phyloP scores from a whole-genome alignment of 2,888 invertebrate species.

The Lochmaea capreae region DNA sequence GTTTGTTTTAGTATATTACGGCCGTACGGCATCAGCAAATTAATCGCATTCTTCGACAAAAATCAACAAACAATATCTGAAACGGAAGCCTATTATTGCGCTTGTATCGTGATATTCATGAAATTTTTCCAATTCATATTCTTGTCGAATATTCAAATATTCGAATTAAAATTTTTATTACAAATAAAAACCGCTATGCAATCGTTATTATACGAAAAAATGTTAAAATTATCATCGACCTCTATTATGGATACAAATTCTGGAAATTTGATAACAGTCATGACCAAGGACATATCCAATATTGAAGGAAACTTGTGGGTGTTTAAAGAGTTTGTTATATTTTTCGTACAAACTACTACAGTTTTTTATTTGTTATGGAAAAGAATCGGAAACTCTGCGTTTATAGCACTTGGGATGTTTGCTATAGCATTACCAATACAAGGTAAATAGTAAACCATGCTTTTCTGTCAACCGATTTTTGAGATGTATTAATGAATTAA shows the following conservation, averaged over 20 bases:
- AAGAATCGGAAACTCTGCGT: conserved; percentile 67
- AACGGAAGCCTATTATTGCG: conserved; percentile 76
- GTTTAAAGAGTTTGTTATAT: conserved; percentile 71
- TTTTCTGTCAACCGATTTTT: no score
- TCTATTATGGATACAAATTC: conserved; percentile 66
- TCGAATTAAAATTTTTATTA: conserved; percentile 21
- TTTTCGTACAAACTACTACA: conserved; percentile 85
- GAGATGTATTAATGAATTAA: no score
- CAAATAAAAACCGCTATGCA: conserved; percentile 78
- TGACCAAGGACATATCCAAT: conserved; percentile 80
- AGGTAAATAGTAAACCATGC: conserved; percentile 39
- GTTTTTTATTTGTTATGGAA: conserved; percentile 81
- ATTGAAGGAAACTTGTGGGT: conserved; percentile 71
- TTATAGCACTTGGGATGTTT: conserved; percentile 68
- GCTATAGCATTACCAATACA: conserved; percentile 60
- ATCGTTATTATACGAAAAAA: conserved; percentile 83
- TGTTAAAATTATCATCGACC: conserved; percentile 56
- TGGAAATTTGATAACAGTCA: conserved; percentile 83
- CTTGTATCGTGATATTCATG: conserved; percentile 76
- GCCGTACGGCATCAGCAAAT: conserved; percentile 73
- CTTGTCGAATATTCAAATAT: conserved; percentile 67
- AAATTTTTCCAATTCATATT: conserved; percentile 76
- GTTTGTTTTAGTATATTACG: conserved; percentile 68
- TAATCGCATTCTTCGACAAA: conserved; percentile 74
- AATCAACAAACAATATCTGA: conserved; percentile 64